Evolutionary conservation across 2,797 vertebrate species (phyloP).

Genomic region (Rhyacichthys aspro): DNA sequence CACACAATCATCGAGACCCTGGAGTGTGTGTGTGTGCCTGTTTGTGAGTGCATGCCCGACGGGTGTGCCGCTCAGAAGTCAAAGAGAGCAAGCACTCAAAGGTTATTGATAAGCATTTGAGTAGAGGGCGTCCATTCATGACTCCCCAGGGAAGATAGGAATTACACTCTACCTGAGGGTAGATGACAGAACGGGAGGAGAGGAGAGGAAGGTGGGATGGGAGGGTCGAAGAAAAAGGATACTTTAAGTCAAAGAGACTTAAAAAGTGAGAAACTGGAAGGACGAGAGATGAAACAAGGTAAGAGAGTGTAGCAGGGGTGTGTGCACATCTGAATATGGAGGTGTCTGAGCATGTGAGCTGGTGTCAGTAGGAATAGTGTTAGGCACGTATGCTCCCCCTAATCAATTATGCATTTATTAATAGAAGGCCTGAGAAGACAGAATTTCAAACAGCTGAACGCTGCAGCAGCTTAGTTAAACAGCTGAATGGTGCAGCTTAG

Average conservation of each 20-base stretch:
- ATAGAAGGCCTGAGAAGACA: slow-evolving; percentile 81
- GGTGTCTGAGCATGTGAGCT: slow-evolving; percentile 46
- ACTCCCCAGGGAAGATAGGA: slow-evolving; percentile 78
- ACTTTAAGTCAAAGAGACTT: slow-evolving; percentile 27
- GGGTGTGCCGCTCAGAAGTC: slow-evolving; percentile 70
- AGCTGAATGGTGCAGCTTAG: slow-evolving; percentile 82
- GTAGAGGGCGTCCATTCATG: slow-evolving; percentile 79
- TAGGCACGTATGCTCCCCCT: slow-evolving; percentile 72
- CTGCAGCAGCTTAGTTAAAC: slow-evolving; percentile 80
- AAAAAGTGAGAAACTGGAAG: slow-evolving; percentile 52
- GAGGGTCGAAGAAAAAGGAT: slow-evolving; percentile 46
- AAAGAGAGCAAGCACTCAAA: slow-evolving; percentile 80
- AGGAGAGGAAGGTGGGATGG: slow-evolving; percentile 52
- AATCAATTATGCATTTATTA: slow-evolving; percentile 84
- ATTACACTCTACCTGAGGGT: slow-evolving; percentile 77
- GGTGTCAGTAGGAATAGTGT: slow-evolving; percentile 65
- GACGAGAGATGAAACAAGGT: slow-evolving; percentile 50
- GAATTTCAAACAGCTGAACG: slow-evolving; percentile 81
- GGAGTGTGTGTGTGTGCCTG: slow-evolving; percentile 20
- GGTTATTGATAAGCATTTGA: slow-evolving; percentile 85
- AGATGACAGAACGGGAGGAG: slow-evolving; percentile 52
- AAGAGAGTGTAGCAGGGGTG: slow-evolving; percentile 44
- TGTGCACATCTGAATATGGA: slow-evolving; percentile 22
- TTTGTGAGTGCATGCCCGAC: slow-evolving; percentile 58
- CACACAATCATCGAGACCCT: slow-evolving; percentile 51